Evolutionary conservation across 1,140 invertebrate species (phyloP).

Genomic region (Ceratina japonica): DNA sequence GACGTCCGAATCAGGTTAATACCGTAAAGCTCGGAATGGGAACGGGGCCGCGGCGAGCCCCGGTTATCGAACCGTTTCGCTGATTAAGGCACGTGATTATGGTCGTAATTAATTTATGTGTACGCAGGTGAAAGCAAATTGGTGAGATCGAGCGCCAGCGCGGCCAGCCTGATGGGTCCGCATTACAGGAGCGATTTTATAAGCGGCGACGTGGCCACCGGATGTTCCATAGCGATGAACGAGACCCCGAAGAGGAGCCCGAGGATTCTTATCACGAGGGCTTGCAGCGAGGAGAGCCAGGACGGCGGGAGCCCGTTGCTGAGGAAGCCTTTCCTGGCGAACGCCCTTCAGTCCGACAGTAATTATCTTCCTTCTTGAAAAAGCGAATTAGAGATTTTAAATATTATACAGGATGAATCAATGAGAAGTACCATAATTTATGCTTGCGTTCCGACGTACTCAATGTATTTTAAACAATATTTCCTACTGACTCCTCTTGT

Average conservation of each 20-base stretch:
- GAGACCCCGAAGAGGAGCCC: conserved; percentile 81
- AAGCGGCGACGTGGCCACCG: conserved; percentile 48
- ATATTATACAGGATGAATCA: too few relatives aligned
- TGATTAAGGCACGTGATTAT: background rate
- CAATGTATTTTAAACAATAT: too few relatives aligned
- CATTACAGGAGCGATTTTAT: conserved; percentile 71
- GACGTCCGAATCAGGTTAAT: conserved; percentile 71
- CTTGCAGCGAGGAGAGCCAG: conserved; percentile 85
- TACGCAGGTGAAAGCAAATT: conserved; percentile 66
- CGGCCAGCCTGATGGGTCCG: conserved; percentile 69
- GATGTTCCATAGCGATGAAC: conserved; percentile 49
- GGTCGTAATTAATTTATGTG: background rate
- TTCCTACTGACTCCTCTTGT: too few relatives aligned
- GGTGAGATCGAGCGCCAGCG: conserved; percentile 74
- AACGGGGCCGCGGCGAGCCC: too few relatives aligned
- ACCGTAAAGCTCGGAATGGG: background rate
- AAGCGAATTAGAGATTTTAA: background rate
- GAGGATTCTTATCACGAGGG: conserved; percentile 85
- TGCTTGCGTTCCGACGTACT: too few relatives aligned
- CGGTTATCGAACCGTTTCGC: too few relatives aligned
- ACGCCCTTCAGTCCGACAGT: conserved; percentile 68
- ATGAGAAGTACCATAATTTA: too few relatives aligned
- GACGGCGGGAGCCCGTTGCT: conserved; percentile 71
- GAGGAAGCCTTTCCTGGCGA: conserved; percentile 55
- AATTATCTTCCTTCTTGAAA: conserved; percentile 28